Base-by-base conservation (phyloP, 2,797 vertebrate genomes). In the Cichlasoma orientale region DNA sequence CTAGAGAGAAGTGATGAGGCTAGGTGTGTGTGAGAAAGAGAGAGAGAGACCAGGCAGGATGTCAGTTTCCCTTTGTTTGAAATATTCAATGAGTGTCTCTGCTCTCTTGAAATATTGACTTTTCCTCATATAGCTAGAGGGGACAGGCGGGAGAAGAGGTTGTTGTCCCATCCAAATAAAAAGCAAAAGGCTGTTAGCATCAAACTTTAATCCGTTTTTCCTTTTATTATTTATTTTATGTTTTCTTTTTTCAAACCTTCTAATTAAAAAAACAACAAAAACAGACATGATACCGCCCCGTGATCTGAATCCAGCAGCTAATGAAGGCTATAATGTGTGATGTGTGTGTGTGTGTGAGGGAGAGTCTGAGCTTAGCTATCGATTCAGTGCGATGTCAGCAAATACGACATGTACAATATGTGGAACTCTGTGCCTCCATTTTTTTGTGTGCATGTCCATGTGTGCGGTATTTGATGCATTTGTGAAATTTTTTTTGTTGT, bases 131-230 rank as follows among this genome's bases (percentile, higher is more conserved):
- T 77, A 83, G 88, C 90, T 82, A 53, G 79, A 83, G 84, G 90
- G 89, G 82, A 88, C 81, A 84, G 82, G 63, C 12, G 27, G 80
- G 71, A 92, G 82, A 79, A 1, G 66, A 87, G 88, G 84, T 88
- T 90, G 82, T 86, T 94, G 82, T 85, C 56, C 83, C 84, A 75
- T 88, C 91, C 79, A 84, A 80, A 89, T 86, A 88, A 90, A 95
- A 91, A 95, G 91, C 91, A 92, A 93, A 95, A 92, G 74, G 84
- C 86, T 94, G 93, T 93, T 83, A 80, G 69, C 92, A 94, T 95
- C 83, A 95, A 95, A 91, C 84, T 93, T 94, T 95, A 19, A 95
- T 92, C 66, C 77, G 33, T 75, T 85, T 74, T 84, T 84, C 70
- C 80, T 77, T 90, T 80, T 89, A 87, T 87, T 88, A 83, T 87